These are phyloP conservation scores for Cerceris ruficornis DNA, from an alignment of 2,888 invertebrate genomes.

Conservation along the genomic window DNA sequence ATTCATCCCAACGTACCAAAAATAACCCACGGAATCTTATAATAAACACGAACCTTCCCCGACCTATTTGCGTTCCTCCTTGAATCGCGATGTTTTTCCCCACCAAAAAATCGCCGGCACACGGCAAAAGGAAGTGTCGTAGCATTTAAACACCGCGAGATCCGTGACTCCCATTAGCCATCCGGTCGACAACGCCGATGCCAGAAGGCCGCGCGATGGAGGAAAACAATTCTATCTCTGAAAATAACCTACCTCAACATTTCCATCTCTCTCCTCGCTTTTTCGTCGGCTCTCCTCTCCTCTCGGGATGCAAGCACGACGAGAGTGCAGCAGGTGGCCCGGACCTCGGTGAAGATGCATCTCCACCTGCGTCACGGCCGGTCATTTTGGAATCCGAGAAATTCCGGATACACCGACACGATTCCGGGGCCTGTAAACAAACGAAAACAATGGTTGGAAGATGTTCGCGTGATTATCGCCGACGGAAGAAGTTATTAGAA, in stretches of 20 bases:
- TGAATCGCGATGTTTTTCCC: neutral
- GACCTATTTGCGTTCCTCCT: neutral
- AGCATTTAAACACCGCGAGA: neutral
- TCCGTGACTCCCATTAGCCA: neutral
- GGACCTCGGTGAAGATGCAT: neutral
- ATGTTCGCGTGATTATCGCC: no score
- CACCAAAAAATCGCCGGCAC: no score
- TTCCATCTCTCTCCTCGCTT: slow-evolving; percentile 5
- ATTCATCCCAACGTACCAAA: no score
- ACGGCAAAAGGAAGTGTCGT: neutral
- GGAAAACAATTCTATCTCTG: slow-evolving; percentile 10
- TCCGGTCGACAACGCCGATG: neutral
- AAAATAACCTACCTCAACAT: slow-evolving; percentile 37
- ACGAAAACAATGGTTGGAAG: no score
- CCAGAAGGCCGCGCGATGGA: neutral
- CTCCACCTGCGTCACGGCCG: slow-evolving; percentile 23
- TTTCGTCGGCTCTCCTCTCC: neutral
- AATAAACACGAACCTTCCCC: neutral
- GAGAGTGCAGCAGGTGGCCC: slow-evolving; percentile 4
- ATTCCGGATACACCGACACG: neutral
- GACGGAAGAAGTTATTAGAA: no score
- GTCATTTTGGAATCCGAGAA: neutral
- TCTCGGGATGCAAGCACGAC: neutral
- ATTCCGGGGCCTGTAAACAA: neutral
- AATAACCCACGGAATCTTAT: no score